Evolutionary conservation across 30 jellyfish, hydroid and myxozoan genomes (phyloP), one percentile per base, ranked within the genome.

Genomic region (Aurelia aurita complex sp. Pacific): DNA sequence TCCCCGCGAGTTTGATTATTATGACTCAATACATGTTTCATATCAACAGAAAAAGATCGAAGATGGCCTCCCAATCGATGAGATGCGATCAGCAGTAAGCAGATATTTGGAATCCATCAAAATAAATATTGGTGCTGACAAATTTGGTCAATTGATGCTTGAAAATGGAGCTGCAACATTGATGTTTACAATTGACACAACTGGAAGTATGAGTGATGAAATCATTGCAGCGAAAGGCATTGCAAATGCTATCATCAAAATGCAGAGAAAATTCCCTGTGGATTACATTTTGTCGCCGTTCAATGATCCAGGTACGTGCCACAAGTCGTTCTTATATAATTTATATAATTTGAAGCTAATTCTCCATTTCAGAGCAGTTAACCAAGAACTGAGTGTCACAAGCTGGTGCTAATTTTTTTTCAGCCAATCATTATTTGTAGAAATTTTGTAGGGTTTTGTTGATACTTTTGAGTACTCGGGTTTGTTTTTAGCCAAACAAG

Each of bases 221-320:
- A 85, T 91, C 29, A 32, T 42, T 34, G 92, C 89, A 1, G 96
- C 94, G 57, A 85, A 79, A 53, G 64, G 74, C n/a, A 85, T 91
- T 0, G 98, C 98, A 53, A 74, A 71, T 19, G 55, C 76, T 7
- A 74, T 91, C 80, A 73, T 91, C 7, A 85, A 50, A 8, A 66
- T 54, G 88, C 76, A 83, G 32, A 72, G 96, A 13, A 81, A 85
- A 23, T 85, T 73, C 77, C 80, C 85, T 13, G 96, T 91, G 32
- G 98, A 91, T 72, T 91, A 91, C 82, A 80, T 91, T 51, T 76
- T 91, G 82, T 85, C 98, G 1, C 96, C 96, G 7, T 85, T 91
- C 82, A 91, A 91, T 67, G 98, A 91, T 29, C 98, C 98, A 76
- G 94, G 97, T 89, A 55, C 61, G 72, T 15, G 57, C 13, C 57